Conservation (phyloP, 2,113 vertebrate genomes). For the Sarotherodon lohbergeri region DNA sequence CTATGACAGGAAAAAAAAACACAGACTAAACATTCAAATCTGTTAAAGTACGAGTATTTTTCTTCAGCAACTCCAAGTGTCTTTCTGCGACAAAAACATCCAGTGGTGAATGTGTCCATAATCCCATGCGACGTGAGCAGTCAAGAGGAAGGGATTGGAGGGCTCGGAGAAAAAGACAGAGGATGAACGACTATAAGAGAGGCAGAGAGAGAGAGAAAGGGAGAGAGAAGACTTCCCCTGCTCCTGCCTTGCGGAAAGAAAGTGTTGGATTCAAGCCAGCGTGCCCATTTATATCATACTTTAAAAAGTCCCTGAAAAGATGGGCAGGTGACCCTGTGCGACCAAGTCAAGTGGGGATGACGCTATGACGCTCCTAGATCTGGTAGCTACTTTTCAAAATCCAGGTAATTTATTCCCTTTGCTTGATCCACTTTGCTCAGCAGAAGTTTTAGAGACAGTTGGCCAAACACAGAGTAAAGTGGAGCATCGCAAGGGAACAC, state of each 20-base stretch:
- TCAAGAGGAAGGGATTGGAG: slow-evolving; percentile 62
- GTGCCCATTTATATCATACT: slow-evolving; percentile 12
- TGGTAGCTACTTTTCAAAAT: neutral
- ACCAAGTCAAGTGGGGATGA: neutral
- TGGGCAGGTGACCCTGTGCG: neutral
- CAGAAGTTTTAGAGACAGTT: slow-evolving; percentile 7
- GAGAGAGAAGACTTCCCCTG: neutral
- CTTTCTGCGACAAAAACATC: slow-evolving; percentile 51
- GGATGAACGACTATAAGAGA: slow-evolving; percentile 19
- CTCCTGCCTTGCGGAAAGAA: neutral
- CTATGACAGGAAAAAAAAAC: slow-evolving; percentile 1
- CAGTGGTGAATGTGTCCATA: slow-evolving; percentile 51
- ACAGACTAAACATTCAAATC: slow-evolving; percentile 15
- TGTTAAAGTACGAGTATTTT: slow-evolving; percentile 20
- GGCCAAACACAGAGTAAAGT: slow-evolving; percentile 28
- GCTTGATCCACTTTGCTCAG: neutral
- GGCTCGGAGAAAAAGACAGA: slow-evolving; percentile 49
- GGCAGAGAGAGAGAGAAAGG: neutral
- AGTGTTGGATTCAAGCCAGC: slow-evolving; percentile 8
- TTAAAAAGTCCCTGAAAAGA: slow-evolving; percentile 7
- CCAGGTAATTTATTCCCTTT: neutral
- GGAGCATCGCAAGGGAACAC: neutral
- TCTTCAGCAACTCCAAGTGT: slow-evolving; percentile 22
- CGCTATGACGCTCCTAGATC: neutral
- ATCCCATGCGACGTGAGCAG: slow-evolving; percentile 66